These are phyloP conservation scores for Elaphurus davidianus DNA, from an alignment of 2,113 vertebrate species.

Conservation along the genomic window DNA sequence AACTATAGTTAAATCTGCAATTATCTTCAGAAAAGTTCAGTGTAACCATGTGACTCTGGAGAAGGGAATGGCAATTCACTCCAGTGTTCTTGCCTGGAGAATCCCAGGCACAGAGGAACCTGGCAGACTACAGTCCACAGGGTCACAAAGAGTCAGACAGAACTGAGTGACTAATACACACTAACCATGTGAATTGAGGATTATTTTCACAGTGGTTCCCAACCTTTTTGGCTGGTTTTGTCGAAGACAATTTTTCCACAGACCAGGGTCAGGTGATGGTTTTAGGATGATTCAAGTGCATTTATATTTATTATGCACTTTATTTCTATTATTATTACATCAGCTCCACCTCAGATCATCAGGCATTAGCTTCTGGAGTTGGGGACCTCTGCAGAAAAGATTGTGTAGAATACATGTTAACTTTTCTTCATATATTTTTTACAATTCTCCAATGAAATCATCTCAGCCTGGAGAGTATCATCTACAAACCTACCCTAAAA, in stretches of 20 bases:
- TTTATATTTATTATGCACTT: not conserved
- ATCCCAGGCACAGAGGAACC: not conserved
- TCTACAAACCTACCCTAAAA: not conserved
- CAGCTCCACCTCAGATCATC: not conserved
- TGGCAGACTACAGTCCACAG: not conserved
- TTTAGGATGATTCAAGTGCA: not conserved
- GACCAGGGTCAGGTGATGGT: not conserved
- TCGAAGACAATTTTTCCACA: not conserved
- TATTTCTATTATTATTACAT: not conserved
- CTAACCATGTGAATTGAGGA: not conserved
- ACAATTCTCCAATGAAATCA: not conserved
- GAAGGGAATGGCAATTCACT: not conserved
- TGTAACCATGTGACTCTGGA: not conserved
- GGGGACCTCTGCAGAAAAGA: not conserved
- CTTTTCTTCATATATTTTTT: not conserved
- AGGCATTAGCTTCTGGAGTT: not conserved
- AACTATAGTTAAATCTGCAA: not conserved
- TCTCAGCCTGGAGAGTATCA: not conserved
- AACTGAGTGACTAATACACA: not conserved
- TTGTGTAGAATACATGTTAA: not conserved
- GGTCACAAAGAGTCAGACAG: rapidly evolving
- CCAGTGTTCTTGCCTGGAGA: not conserved
- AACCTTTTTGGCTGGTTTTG: not conserved
- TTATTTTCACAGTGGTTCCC: not conserved
- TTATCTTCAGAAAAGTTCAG: not conserved